Base-by-base conservation (phyloP, 2,888 invertebrate species). In the Dicyrtomina minuta region DNA sequence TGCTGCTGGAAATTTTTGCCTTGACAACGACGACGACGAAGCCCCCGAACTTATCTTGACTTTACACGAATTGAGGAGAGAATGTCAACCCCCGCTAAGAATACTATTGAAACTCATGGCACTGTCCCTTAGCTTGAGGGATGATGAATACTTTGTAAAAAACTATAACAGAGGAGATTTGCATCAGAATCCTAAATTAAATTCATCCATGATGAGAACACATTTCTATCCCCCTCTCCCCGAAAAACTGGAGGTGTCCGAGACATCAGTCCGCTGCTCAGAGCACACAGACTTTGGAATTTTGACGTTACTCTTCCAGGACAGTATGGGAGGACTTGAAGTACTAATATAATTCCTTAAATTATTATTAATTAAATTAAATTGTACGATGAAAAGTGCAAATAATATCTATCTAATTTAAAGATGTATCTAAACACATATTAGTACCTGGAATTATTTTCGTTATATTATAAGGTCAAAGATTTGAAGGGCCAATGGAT, bases 281-380 rank as follows among this genome's bases (percentile, higher is more conserved):
- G 79, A 78, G n/a, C 80, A 80, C 68, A 77, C 80, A 1, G 81
- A 81, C 68, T 81, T 77, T 62, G 79, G 79, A 49, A 64, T 79
- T 15, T 66, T 81, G 43, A 80, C 80, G 5, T 67, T 81, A 10
- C 75, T 81, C 2, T 79, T 80, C 62, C 80, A 80, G 70, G 80
- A 81, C 66, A 51, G 73, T 17, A 74, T 77, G 10, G 80, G 80
- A 0, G 80, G 81, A 20, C 76, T 81, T 5, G 78, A 81, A 78
- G 80, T 80, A 62, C 5, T 8, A 51, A 51, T 13, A 13, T 8
- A 41, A 41, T 5, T 17, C 33, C 20, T n/a, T 4, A 27, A 20
- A 44, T 5, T 20, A 24, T 51, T 12, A 55, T 24, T 22, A 27
- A 3, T 15, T 13, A 17, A 39, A 17, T 24, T 27, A 58, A 27